Evolutionary conservation across 2,113 vertebrate species (phyloP).

Genomic region (Hippocampus guttulatus): DNA sequence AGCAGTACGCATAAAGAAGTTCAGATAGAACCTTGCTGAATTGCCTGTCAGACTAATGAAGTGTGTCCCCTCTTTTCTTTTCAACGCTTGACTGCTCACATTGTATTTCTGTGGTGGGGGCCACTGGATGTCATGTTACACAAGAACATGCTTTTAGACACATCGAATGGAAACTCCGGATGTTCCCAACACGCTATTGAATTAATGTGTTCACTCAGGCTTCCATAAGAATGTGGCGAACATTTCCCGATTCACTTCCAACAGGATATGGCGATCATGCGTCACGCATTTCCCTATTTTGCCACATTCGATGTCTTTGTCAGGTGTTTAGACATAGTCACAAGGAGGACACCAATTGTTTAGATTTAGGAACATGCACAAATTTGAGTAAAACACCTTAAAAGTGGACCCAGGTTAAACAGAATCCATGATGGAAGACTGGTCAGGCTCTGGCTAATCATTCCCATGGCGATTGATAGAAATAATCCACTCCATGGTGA

Average conservation of each 20-base stretch:
- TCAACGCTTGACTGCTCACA: conserved; percentile 13
- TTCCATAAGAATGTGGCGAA: neutral
- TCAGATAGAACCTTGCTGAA: neutral
- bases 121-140: conserved; percentile 39
- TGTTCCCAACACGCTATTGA: conserved; percentile 20
- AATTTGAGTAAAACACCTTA: too few species aligned
- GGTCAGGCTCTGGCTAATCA: neutral
- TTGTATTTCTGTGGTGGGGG: conserved; percentile 30
- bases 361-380: neutral
- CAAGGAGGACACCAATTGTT: neutral
- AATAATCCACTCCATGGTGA: too few species aligned
- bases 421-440: too few species aligned
- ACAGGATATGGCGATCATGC: neutral
- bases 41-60: conserved; percentile 3
- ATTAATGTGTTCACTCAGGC: conserved; percentile 20
- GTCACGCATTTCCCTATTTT: neutral
- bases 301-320: neutral
- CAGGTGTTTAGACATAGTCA: neutral
- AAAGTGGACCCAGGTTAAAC: too few species aligned
- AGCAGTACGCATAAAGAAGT: neutral
- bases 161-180: conserved; percentile 42
- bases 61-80: neutral
- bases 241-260: neutral
- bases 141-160: conserved; percentile 37
- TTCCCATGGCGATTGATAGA: too few species aligned